A percentile compares a stretch with the other conserved stretches of the same genome.
Evolutionary conservation across 1,140 invertebrate species (phyloP).

Genomic region (Rhopalosiphum padi): DNA sequence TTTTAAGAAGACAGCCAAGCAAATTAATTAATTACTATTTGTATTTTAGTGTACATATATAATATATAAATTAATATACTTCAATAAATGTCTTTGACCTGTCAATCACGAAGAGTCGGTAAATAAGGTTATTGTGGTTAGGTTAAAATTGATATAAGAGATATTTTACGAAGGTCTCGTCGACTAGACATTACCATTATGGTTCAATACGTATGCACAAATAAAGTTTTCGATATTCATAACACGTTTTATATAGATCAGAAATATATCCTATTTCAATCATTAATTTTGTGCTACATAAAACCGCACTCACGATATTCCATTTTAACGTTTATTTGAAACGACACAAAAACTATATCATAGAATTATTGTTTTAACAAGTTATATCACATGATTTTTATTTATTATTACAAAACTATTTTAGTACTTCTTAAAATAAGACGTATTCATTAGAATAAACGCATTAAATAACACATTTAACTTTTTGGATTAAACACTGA

Average conservation of each 20-base stretch:
- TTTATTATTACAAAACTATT: background rate
- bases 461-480: background rate
- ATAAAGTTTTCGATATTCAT: background rate
- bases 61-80: background rate
- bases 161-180: conserved; percentile 9
- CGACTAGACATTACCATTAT: background rate
- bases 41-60: background rate
- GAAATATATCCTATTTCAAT: background rate
- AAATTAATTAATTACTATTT: background rate
- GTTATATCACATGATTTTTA: background rate
- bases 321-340: background rate
- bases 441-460: background rate
- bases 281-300: background rate
- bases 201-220: background rate
- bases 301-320: background rate
- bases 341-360: background rate
- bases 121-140: conserved; percentile 3
- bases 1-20: background rate
- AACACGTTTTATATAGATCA: background rate
- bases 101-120: background rate
- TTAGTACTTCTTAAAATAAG: background rate
- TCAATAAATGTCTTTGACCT: background rate
- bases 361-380: background rate
- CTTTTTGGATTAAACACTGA: background rate
- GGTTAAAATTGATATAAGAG: background rate